Percentiles rank a stretch among this genome's conserved stretches.
phyloP scores from a whole-genome alignment of 2,113 vertebrate genomes.

The Nothobranchius kuhntae region DNA sequence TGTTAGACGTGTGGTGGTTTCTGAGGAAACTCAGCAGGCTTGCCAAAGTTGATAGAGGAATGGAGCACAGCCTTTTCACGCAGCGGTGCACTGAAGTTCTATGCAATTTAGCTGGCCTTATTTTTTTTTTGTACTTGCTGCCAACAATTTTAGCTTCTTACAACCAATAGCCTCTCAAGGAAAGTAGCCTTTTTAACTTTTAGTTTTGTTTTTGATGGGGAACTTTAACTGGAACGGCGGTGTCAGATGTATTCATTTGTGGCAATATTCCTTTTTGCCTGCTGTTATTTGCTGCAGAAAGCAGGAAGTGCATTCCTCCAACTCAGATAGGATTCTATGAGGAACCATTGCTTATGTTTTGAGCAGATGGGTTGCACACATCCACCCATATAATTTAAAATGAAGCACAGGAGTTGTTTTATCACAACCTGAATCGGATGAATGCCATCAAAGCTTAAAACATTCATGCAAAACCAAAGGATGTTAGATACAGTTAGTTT shows the following conservation, averaged over 20 bases:
- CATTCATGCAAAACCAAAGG: constrained; percentile 60
- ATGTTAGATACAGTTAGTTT: background rate
- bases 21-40: constrained; percentile 54
- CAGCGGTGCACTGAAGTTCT: constrained; percentile 75
- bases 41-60: constrained; percentile 62
- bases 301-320: constrained; percentile 3
- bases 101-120: constrained; percentile 80
- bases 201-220: constrained; percentile 17
- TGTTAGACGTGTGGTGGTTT: constrained; percentile 51
- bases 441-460: constrained; percentile 23
- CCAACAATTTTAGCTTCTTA: constrained; percentile 43
- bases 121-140: constrained; percentile 68
- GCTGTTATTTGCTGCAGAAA: constrained; percentile 27
- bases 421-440: background rate
- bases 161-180: constrained; percentile 62
- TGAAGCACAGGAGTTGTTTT: constrained; percentile 1
- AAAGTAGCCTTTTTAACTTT: constrained; percentile 57
- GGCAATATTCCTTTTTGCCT: constrained; percentile 10
- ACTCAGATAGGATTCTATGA: background rate
- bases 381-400: background rate
- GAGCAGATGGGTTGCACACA: constrained; percentile 16
- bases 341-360: background rate
- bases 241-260: constrained; percentile 23
- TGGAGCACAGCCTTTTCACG: constrained; percentile 71
- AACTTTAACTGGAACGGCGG: constrained; percentile 54